A percentile compares a stretch with the other conserved stretches of the same genome.
Conservation (phyloP, 1,140 invertebrate genomes). For the Caenorhabditis brenneri region DNA sequence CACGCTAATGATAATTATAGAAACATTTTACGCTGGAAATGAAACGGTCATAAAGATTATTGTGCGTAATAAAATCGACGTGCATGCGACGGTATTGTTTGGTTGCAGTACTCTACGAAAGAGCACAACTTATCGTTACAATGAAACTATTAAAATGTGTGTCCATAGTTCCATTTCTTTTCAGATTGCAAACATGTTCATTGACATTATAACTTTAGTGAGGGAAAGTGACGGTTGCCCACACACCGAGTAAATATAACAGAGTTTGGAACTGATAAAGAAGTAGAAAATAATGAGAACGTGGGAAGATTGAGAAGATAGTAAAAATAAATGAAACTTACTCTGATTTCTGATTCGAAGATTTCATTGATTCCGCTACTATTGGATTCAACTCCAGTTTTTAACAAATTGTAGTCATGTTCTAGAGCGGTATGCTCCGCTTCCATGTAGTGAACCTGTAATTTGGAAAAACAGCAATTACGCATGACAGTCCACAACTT, state of each 20-base stretch:
- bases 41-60: slow-evolving; percentile 28
- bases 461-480: no score
- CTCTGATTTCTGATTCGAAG: not conserved
- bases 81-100: not conserved
- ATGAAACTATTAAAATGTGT: not conserved
- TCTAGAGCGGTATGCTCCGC: not conserved
- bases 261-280: not conserved
- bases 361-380: slow-evolving; percentile 23
- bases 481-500: not conserved
- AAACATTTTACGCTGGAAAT: not conserved
- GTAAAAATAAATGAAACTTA: not conserved
- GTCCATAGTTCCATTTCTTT: not conserved
- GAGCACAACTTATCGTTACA: not conserved
- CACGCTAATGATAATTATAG: slow-evolving; percentile 14
- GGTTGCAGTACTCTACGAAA: not conserved
- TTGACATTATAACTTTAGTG: not conserved
- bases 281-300: not conserved
- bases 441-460: slow-evolving; percentile 14
- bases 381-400: not conserved
- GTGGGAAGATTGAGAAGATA: not conserved
- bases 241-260: not conserved
- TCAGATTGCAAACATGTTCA: not conserved
- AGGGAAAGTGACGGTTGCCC: not conserved
- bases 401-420: slow-evolving; percentile 23
- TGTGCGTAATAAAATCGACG: not conserved